Evolutionary conservation across 2,888 invertebrate genomes (phyloP), one percentile per base, ranked within the genome.

Genomic region (Lasius fuliginosus): DNA sequence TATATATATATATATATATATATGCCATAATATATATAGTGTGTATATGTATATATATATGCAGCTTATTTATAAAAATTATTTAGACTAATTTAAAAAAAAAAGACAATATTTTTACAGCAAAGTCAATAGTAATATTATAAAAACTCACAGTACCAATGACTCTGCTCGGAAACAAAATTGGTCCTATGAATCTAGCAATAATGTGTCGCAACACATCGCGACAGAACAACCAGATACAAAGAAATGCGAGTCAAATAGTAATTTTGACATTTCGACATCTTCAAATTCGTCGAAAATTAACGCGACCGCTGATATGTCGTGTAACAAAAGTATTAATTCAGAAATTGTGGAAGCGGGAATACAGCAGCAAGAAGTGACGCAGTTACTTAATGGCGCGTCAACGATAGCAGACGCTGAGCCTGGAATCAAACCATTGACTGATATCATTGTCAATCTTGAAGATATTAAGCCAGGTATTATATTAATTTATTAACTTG

Each of bases 381-480:
- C 12, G 30, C 67, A 56, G 33, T 33, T 46, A 6, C 27, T n/a
- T 18, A 81, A 81, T 8, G 74, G 60, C 27, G 33, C 73, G 3
- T 81, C 60, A 2, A 79, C 11, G 46, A 46, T 60, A 71, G n/a
- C 60, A 60, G 60, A 85, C 49, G 83, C 83, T 60, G 94, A 95
- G 88, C 90, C 93, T 40, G 95, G 95, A 88, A 94, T 96, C 36
- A 96, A 96, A 92, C 95, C 96, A 1, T 93, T 97, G 85, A 96
- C 96, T 3, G 97, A 98, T 93, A 96, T 99, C 76, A 95, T 96
- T 92, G 96, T 99, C 69, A 96, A 97, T 15, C 95, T 99, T 89
- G 97, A 98, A 92, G 96, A 96, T 90, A 97, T 99, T 73, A 97
- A 97, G 92, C 98, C 98, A 56, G 97, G 96, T 96, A 60, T 30